Base-by-base conservation (phyloP, 2,113 vertebrate genomes). In the Tragelaphus imberbis region DNA sequence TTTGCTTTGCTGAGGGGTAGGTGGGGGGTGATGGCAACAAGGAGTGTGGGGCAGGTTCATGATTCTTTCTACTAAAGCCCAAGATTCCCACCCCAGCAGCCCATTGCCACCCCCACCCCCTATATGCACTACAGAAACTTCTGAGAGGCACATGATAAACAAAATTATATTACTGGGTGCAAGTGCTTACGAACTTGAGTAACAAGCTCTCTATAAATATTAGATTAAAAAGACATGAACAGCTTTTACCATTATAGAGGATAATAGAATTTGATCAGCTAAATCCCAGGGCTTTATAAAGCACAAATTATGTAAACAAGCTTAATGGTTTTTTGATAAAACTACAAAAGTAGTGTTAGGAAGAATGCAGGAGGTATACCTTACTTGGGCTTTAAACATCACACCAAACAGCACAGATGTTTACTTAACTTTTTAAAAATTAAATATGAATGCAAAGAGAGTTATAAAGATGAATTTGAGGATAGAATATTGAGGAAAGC, bases 271-370 rank as follows among this genome's bases (percentile, higher is more conserved):
- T 94, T 98, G 95, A 97, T 97, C 96, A 93, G 91, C 88, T 94
- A 97, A 97, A 94, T 96, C 95, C 92, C 61, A 88, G 86, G 61
- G 93, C 88, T 95, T 97, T 97, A 96, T 94, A 95, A 93, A 94
- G 95, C 82, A 93, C 80, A 96, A 95, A 98, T 96, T 97, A 97
- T 95, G 88, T 96, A 98, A 98, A 98, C 81, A 97, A 96, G 53
- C 92, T 95, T 96, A 97, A 97, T 97, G 88, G 85, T 44, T 87
- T 98, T 96, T 92, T 93, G 96, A 98, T 96, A 96, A 97, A 97
- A 96, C 61, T 71, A 68, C 40, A 90, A 93, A 95, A 75, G 49
- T 25, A 19, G 40, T 65, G n/a, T 63, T 86, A 51, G 23, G 40
- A 88, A 90, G 81, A 91, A 88, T 63, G 47, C 36, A 87, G 85